Percentiles rank a stretch among this genome's conserved stretches.
Evolutionary conservation across 2,113 vertebrate species (phyloP).

Genomic region (Trematocara marginatum): DNA sequence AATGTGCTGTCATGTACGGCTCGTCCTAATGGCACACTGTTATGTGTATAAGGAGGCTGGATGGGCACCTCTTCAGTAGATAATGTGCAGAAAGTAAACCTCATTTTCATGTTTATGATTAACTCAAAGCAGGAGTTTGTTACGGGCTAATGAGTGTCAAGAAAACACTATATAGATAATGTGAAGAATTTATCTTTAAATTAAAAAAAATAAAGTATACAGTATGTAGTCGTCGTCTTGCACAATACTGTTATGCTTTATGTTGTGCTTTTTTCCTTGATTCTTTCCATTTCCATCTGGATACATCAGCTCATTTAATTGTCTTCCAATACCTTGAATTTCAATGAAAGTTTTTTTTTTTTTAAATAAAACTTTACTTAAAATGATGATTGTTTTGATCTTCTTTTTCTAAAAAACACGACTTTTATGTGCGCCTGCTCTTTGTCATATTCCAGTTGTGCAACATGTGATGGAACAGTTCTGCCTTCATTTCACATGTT

Average conservation of each 20-base stretch:
- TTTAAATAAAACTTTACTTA: conserved; percentile 28
- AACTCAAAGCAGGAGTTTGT: conserved; percentile 16
- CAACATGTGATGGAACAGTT: not conserved
- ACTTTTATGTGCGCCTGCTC: not conserved
- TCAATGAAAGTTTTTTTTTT: not conserved
- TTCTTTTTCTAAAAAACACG: not conserved
- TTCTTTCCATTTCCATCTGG: not conserved
- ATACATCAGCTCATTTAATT: not conserved
- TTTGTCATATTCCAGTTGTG: not conserved
- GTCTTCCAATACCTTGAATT: conserved; percentile 26
- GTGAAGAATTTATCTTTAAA: conserved; percentile 59
- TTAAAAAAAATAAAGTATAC: not conserved
- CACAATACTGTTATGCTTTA: conserved; percentile 1
- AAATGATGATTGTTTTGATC: not conserved
- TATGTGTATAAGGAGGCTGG: not conserved
- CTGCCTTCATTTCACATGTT: not conserved
- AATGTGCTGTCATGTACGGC: conserved; percentile 37
- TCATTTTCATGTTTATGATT: conserved; percentile 41
- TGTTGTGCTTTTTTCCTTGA: conserved; percentile 8
- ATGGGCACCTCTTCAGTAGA: conserved; percentile 18
- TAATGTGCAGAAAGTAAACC: conserved; percentile 35
- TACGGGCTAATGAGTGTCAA: conserved; percentile 15
- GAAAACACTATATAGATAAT: conserved; percentile 58
- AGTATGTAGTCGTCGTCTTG: conserved; percentile 19
- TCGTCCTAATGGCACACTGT: conserved; percentile 19